Evolutionary conservation across 1,140 invertebrate genomes (phyloP), one percentile per base, ranked within the genome.

Genomic region (Aphelenchoides fujianensis): DNA sequence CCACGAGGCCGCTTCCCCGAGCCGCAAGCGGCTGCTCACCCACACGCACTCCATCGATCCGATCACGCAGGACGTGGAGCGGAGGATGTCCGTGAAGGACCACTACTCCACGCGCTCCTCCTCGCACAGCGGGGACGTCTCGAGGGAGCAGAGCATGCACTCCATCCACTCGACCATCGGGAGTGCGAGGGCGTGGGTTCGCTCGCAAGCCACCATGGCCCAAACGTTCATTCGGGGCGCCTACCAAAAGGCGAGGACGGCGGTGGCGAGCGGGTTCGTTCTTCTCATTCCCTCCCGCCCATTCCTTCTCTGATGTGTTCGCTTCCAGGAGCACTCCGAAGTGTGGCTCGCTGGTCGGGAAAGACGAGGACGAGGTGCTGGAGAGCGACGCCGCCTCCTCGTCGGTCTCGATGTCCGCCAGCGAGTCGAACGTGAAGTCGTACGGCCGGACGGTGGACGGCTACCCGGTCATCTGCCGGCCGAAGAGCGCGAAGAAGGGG

Each of bases 401-500:
- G 2, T 41, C 52, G 0, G 34, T 62, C 23, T 72, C 71, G 9
- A 68, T 28, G 32, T 36, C 48, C 28, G 36, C 70, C 28, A 67
- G n/a, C 32, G 36, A 55, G 53, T 37, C 31, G 31, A 48, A 70
- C 32, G 27, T 71, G 12, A 16, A 28, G 30, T 71, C 34, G 27
- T 23, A 69, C n/a, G 23, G 64, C 71, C 61, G 64, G 19, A 69
- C 23, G 16, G 16, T 5, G 5, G 68, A 69, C 30, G 23, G 61
- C 1, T 35, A 23, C 1, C 68, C 71, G 28, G 27, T 37, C 16
- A 82, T 81, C 67, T 80, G 78, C 66, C 72, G 79, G 12, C 81
- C 79, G 2, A 80, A 77, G 52, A 80, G 81, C 53, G 54, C 73
- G 9, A 81, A 97, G 84, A 97, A 97, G 86, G 94, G 94, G 0